Evolutionary conservation across 2,888 invertebrate species (phyloP).

Genomic region (Campoplex capitator): DNA sequence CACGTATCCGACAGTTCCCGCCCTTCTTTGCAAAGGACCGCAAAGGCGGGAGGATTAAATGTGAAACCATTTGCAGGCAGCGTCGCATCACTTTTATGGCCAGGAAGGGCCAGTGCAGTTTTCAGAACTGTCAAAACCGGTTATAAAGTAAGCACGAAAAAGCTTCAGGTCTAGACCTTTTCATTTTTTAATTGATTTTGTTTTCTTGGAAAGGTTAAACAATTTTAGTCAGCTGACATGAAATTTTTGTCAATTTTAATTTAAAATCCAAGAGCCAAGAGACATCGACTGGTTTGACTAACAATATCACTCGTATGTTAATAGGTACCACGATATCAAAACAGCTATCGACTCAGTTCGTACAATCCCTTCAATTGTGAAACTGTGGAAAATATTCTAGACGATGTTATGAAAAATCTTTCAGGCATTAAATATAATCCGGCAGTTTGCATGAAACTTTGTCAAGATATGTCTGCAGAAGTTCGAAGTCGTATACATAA

Average conservation of each 20-base stretch:
- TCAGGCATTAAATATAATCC: conserved; percentile 72
- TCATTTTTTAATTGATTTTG: neutral
- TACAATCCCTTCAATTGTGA: conserved; percentile 71
- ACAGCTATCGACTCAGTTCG: conserved; percentile 76
- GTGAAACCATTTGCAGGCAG: conserved; percentile 52
- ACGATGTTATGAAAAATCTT: conserved; percentile 72
- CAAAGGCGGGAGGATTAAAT: conserved; percentile 36
- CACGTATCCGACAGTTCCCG: conserved; percentile 46
- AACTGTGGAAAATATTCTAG: conserved; percentile 75
- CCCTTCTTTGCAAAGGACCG: conserved; percentile 50
- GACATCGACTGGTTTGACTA: neutral
- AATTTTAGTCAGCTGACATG: neutral
- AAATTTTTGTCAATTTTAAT: conserved; percentile 6
- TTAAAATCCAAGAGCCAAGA: neutral
- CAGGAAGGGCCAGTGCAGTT: conserved; percentile 58
- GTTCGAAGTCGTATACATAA: conserved; percentile 74
- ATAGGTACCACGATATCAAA: conserved; percentile 79
- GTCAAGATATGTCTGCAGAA: conserved; percentile 73
- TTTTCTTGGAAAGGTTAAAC: neutral
- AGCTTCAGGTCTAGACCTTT: neutral
- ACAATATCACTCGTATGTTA: neutral
- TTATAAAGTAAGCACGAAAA: conserved; percentile 58
- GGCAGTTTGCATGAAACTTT: conserved; percentile 68
- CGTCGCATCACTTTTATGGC: conserved; percentile 60
- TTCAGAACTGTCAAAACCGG: conserved; percentile 71